phyloP scores from a whole-genome alignment of 2,797 vertebrate genomes.

The Delichon dasypus region DNA sequence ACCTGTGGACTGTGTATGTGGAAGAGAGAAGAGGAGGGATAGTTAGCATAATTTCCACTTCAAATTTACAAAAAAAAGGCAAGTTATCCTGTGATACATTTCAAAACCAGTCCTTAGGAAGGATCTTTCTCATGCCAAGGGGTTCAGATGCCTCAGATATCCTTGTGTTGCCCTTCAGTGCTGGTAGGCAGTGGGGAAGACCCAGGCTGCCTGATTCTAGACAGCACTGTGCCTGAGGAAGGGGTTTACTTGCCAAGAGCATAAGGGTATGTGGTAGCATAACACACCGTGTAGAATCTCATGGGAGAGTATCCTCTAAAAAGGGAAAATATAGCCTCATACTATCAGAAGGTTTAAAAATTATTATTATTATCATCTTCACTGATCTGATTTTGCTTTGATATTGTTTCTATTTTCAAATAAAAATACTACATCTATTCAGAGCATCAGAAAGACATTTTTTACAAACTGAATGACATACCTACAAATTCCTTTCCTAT shows the following conservation, averaged over 20 bases:
- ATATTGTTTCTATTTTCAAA: background rate
- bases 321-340: background rate
- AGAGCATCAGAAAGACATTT: background rate
- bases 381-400: background rate
- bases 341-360: background rate
- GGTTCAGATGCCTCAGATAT: background rate
- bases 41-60: background rate
- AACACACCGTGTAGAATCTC: background rate
- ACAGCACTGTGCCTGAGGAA: background rate
- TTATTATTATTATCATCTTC: accelerated
- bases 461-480: background rate
- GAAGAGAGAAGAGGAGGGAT: background rate
- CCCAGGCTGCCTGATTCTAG: background rate
- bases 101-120: background rate
- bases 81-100: background rate
- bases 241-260: background rate
- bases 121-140: background rate
- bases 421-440: background rate
- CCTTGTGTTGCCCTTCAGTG: background rate
- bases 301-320: background rate
- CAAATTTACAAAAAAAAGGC: background rate
- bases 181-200: background rate
- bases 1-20: background rate
- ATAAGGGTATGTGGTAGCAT: background rate
- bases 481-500: background rate